Base-by-base conservation (phyloP, 2,113 vertebrate genomes). In the Nothocercus julius region DNA sequence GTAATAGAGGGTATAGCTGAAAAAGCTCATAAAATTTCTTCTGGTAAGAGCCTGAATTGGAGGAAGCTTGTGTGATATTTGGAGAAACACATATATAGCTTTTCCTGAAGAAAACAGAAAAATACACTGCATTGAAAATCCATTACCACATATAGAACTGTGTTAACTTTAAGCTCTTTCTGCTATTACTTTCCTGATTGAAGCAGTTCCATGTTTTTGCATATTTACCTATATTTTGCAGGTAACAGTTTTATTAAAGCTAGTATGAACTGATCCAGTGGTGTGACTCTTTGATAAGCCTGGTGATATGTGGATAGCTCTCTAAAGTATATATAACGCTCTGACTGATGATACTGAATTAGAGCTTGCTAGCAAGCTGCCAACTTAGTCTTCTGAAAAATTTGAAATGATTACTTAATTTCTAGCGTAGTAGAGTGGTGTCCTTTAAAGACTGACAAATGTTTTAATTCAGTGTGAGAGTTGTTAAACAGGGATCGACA, bases 141-240 rank as follows among this genome's bases (percentile, higher is more conserved):
- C 0, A 0, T 16, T 58, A 13, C 3, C 54, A 28, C 11, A 2
- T 75, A 2, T 22, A 44, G 38, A 38, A 5, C 25, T 75, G 5
- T 21, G 13, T 36, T 87, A 13, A 45, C 53, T 40, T 67, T 54
- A 2, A 56, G 3, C 11, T 76, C 8, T 4, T 67, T 69, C 66
- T 18, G 11, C 20, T 78, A 2, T 78, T 87, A 51, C 2, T 4
- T 68, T 87, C 79, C 30, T 79, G 17, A 32, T 79, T 15, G 6
- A 38, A 85, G 10, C 1, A 11, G 24, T 63, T 38, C 38, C 36
- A 17, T 56, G 27, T 32, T 82, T 87, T 19, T 64, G 2, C 42
- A 13, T 62, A 17, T 14, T 56, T 83, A 10, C 25, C 7, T 34
- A 0, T 56, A 18, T 66, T 73, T 80, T 77, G 25, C 40, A 19